phyloP scores from a whole-genome alignment of 1,140 invertebrate species.

The Coptotermes formosanus region DNA sequence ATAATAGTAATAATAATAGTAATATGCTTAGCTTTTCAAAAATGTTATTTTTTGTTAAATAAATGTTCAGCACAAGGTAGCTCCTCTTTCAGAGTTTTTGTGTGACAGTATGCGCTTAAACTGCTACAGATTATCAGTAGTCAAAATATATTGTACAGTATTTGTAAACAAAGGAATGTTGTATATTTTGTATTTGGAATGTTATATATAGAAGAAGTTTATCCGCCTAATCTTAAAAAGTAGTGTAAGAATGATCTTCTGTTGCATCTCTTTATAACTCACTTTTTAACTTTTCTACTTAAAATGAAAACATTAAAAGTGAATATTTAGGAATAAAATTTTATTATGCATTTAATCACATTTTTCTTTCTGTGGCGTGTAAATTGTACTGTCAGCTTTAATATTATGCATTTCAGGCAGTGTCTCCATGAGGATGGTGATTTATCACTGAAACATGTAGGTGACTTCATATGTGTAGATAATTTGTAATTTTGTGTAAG shows the following conservation, averaged over 20 bases:
- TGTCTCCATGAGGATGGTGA: no score
- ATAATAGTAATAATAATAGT: no score
- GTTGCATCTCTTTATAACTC: not conserved
- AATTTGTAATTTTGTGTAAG: no score
- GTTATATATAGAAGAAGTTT: not conserved
- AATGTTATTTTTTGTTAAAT: not conserved
- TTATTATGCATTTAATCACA: not conserved
- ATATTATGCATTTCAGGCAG: no score
- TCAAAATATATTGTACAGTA: not conserved
- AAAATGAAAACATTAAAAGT: not conserved
- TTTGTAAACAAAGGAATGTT: not conserved
- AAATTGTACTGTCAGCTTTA: no score
- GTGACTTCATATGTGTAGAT: no score
- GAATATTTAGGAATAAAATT: not conserved
- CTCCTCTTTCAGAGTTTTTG: not conserved
- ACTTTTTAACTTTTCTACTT: conserved; percentile 7
- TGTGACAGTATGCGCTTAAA: not conserved
- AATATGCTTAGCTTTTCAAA: not conserved
- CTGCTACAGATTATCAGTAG: not conserved
- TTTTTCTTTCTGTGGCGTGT: not conserved
- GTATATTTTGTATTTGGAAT: not conserved
- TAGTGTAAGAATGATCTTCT: not conserved
- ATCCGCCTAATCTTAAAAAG: not conserved
- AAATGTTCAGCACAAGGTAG: not conserved
- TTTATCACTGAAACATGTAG: no score